Evolutionary conservation across 2,113 vertebrate species (phyloP), one percentile per base, ranked within the genome.

Genomic region (Pituophis catenifer): DNA sequence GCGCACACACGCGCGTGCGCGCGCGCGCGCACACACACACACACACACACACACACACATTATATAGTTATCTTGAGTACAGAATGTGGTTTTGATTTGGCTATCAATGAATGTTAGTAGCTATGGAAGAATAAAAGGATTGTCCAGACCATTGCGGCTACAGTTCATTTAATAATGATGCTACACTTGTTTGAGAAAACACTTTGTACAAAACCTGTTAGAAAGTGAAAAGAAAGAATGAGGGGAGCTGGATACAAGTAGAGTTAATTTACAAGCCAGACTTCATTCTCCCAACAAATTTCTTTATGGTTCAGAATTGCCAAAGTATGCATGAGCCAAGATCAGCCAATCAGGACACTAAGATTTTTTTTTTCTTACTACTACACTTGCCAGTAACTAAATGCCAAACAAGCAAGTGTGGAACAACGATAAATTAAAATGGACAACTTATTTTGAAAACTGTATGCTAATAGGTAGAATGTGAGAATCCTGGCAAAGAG

Each of bases 1-100:
- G 9, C 53, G 11, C 53, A 12, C 11, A 2, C 11, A 0, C 53
- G 0, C 11, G 2, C 52, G 2, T 11, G 2, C 53, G 1, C n/a
- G n/a, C n/a, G n/a, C n/a, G n/a, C n/a, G n/a, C n/a, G n/a, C n/a
- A n/a, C n/a, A n/a, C n/a, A n/a, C n/a, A n/a, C n/a, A n/a, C 8
- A 3, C 23, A 26, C 21, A 62, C 58, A 62, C 24, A 62, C 26
- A 65, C 26, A 65, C 8, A 26, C 23, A 26, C 23, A 24, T 59
- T 59, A 29, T 29, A 65, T 29, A 65, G 10, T 29, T 65, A 65
- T 29, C 10, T 29, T 65, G 26, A 29, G 26, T 29, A 29, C 10
- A 65, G 59, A 65, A 12, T 65, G 26, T 26, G 26, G 24, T 62
- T 54, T 54, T 13, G 13, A 54, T 54, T 54, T 3, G 10, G 3